phyloP scores from a whole-genome alignment of 92 coral and sea anemone species.

The Parazoanthus atlanticus region DNA sequence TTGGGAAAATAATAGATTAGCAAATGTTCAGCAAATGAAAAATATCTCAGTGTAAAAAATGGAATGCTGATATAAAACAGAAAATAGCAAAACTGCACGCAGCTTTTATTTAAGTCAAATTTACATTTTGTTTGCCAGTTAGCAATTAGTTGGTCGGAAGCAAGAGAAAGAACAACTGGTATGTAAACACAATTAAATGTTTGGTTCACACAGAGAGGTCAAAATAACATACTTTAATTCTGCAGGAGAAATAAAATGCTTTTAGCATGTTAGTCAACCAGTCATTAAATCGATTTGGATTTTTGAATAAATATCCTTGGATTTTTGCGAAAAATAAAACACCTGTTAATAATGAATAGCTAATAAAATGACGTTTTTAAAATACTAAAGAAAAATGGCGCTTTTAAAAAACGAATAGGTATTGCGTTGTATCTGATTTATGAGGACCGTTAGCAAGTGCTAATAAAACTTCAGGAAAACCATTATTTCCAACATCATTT shows the following conservation, averaged over 20 bases:
- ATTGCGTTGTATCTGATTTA: too few species aligned
- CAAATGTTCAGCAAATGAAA: background rate
- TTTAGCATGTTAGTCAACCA: background rate
- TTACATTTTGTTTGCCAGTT: background rate
- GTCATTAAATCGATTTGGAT: background rate
- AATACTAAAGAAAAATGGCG: too few species aligned
- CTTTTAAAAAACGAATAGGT: too few species aligned
- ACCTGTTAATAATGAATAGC: too few species aligned
- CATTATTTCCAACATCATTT: too few species aligned
- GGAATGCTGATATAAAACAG: background rate
- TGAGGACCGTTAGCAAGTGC: too few species aligned
- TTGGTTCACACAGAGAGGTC: background rate
- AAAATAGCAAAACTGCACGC: background rate
- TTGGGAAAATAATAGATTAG: background rate
- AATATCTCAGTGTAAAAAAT: background rate
- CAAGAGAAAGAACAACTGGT: background rate
- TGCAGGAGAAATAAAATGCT: background rate
- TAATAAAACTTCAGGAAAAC: too few species aligned
- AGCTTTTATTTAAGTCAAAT: background rate
- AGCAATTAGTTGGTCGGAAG: background rate
- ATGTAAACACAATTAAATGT: constrained; percentile 14
- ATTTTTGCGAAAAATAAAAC: too few species aligned
- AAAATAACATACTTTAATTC: background rate
- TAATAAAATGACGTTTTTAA: too few species aligned
- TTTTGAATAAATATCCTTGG: background rate